phyloP scores from a whole-genome alignment of 2,888 invertebrate genomes.

The Gymnoscelis rufifasciata region DNA sequence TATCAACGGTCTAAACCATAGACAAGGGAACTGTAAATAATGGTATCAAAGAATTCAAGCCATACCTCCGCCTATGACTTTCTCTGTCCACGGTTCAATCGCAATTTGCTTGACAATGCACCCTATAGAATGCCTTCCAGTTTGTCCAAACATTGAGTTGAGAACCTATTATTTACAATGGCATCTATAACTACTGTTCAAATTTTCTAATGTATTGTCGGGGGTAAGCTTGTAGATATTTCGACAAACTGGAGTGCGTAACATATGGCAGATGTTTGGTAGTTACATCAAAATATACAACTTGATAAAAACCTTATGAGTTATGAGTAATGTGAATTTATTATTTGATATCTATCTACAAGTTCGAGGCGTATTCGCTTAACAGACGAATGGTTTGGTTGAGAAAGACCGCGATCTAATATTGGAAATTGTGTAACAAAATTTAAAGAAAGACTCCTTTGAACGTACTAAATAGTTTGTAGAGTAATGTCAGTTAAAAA shows the following conservation, averaged over 20 bases:
- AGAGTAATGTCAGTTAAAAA: too few relatives aligned
- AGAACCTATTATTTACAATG: conserved; percentile 15
- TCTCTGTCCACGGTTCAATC: too few relatives aligned
- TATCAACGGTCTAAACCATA: too few relatives aligned
- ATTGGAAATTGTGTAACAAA: too few relatives aligned
- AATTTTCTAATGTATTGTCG: conserved; percentile 15
- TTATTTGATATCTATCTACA: conserved; percentile 47
- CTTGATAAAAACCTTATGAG: conserved; percentile 29
- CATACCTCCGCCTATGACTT: too few relatives aligned
- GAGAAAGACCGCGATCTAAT: not conserved
- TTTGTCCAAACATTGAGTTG: conserved; percentile 5
- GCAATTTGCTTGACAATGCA: conserved; percentile 13
- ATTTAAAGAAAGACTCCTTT: too few relatives aligned
- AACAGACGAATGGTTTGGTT: conserved; percentile 18
- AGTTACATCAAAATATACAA: conserved; percentile 37
- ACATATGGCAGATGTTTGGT: conserved; percentile 12
- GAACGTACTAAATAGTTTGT: too few relatives aligned
- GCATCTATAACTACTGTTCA: not conserved
- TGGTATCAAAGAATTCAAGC: too few relatives aligned
- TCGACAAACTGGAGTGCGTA: conserved; percentile 11
- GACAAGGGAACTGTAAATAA: too few relatives aligned
- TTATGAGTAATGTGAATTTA: conserved; percentile 40
- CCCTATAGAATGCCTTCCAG: conserved; percentile 6
- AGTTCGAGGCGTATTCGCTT: conserved; percentile 28
- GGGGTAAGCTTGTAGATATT: conserved; percentile 9